Conservation (phyloP, 2,888 invertebrate species). For the Ernsta delagoae region DNA sequence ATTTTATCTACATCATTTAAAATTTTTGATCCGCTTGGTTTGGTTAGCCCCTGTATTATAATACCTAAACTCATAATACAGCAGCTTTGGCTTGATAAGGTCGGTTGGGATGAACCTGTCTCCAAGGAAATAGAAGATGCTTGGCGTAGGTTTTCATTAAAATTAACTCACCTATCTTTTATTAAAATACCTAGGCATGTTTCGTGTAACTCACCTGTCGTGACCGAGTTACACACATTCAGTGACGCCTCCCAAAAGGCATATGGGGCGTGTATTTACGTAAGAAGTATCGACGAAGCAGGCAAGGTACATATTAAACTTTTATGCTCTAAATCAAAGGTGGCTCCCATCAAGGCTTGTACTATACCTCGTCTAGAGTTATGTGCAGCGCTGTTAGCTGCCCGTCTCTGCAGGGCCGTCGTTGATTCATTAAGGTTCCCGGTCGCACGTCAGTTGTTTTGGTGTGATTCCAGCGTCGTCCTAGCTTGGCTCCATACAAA, state of each 20-base stretch:
- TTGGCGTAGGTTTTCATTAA: neutral
- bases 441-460: neutral
- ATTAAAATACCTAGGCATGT: neutral
- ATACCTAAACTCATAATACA: slow-evolving; percentile 3
- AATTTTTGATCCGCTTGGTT: slow-evolving; percentile 8
- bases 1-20: slow-evolving; percentile 5
- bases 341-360: slow-evolving; percentile 1
- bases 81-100: neutral
- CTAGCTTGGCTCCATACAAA: neutral
- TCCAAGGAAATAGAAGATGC: neutral
- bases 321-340: neutral
- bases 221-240: neutral
- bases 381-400: neutral
- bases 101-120: neutral
- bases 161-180: neutral
- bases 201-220: neutral
- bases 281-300: neutral
- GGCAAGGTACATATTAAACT: neutral
- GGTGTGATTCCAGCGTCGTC: slow-evolving; percentile 4
- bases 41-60: neutral
- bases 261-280: neutral
- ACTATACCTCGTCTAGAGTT: slow-evolving; percentile 2
- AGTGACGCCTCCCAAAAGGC: neutral
- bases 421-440: neutral
- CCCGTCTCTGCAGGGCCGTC: neutral